phyloP scores from a whole-genome alignment of 2,888 invertebrate species.

The Crematogaster levior region DNA sequence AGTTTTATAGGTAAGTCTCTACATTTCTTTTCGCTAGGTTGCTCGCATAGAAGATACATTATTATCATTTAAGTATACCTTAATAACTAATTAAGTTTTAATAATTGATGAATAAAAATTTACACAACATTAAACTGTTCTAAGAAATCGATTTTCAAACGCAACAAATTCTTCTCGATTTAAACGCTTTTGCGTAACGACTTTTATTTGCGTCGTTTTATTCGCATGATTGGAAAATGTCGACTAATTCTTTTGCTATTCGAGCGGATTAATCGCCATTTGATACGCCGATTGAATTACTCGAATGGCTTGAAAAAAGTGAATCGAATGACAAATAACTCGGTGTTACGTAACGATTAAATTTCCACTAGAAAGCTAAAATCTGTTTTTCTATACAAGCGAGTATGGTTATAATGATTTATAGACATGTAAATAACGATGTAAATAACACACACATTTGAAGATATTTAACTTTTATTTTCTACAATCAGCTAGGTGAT shows the following conservation, averaged over 20 bases:
- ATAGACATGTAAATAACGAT: not conserved
- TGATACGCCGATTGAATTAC: conserved; percentile 28
- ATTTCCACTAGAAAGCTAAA: not conserved
- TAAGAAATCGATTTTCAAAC: not conserved
- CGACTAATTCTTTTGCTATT: conserved; percentile 22
- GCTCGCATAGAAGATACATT: conserved; percentile 8
- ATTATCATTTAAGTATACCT: not conserved
- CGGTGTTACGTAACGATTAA: not conserved
- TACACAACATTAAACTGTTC: not conserved
- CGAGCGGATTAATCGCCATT: conserved; percentile 25
- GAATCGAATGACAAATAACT: conserved; percentile 6
- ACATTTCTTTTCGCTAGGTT: conserved; percentile 12
- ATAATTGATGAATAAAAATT: not conserved
- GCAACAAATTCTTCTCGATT: conserved; percentile 2
- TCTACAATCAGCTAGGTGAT: not conserved
- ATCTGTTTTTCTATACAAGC: not conserved
- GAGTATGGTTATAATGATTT: not conserved
- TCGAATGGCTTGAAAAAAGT: not conserved
- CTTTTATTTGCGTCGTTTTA: conserved; percentile 4
- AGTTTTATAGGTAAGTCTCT: conserved; percentile 39
- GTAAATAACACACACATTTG: not conserved
- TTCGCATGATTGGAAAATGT: conserved; percentile 6
- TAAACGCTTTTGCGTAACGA: conserved; percentile 3
- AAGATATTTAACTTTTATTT: not conserved
- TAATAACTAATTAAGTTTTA: no score